phyloP scores from a whole-genome alignment of 2,113 vertebrate species.

The Neotragus pygmaeus region DNA sequence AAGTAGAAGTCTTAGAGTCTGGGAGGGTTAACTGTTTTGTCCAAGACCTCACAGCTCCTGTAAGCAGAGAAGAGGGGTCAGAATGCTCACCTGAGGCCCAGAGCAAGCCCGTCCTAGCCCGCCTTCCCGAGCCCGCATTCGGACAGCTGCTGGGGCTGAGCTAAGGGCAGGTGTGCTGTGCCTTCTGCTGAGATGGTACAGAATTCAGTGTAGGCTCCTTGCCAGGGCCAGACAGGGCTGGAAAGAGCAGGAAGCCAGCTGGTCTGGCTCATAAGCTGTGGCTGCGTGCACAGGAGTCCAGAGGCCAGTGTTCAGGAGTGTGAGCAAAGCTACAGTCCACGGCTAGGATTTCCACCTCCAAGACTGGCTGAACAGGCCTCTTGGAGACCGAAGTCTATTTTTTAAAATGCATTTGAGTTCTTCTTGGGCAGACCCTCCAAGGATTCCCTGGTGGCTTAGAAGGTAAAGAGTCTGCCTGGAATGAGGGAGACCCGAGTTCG shows the following conservation, averaged over 20 bases:
- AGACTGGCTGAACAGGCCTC: neutral
- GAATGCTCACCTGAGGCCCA: neutral
- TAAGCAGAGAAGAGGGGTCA: neutral
- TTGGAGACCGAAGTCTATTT: neutral
- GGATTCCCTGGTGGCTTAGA: neutral
- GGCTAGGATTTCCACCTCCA: neutral
- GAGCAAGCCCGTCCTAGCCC: neutral
- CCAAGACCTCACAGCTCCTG: neutral
- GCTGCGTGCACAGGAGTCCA: neutral
- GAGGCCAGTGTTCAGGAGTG: neutral
- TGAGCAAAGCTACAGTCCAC: neutral
- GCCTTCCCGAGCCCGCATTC: neutral
- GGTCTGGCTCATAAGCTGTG: neutral
- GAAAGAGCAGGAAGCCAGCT: neutral
- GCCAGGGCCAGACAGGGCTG: neutral
- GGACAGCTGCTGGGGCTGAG: neutral
- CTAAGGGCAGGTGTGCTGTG: neutral
- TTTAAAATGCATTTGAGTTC: neutral
- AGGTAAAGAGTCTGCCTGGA: neutral
- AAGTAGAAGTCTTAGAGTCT: neutral
- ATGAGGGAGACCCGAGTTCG: fast-evolving
- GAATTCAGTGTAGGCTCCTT: neutral
- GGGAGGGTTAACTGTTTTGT: neutral
- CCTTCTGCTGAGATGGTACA: fast-evolving
- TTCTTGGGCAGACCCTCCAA: neutral